phyloP scores from a whole-genome alignment of 2,888 invertebrate species.

The Drosophila merina region DNA sequence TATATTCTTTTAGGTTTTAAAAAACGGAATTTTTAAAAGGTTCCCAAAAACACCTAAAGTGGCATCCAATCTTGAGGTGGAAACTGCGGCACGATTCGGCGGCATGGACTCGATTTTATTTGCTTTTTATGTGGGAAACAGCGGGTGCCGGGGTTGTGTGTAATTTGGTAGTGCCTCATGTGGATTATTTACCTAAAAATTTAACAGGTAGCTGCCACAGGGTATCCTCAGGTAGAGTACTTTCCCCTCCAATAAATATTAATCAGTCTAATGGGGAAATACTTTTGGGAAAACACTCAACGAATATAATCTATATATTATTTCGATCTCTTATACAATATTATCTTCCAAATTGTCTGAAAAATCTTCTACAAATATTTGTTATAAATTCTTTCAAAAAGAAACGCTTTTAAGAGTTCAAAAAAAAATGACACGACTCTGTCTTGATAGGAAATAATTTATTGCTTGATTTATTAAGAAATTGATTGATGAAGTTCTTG shows the following conservation, averaged over 20 bases:
- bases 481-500: slow-evolving; percentile 72
- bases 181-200: slow-evolving; percentile 69
- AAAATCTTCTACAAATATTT: neutral
- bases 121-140: slow-evolving; percentile 37
- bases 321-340: no score
- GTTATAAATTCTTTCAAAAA: neutral
- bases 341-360: no score
- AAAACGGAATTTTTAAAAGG: no score
- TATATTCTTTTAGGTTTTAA: no score
- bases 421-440: slow-evolving; percentile 59
- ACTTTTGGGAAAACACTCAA: neutral
- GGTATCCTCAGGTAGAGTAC: slow-evolving; percentile 1
- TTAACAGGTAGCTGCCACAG: slow-evolving; percentile 66
- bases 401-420: slow-evolving; percentile 5
- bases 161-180: slow-evolving; percentile 55
- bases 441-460: slow-evolving; percentile 69
- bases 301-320: no score
- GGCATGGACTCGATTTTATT: slow-evolving; percentile 43
- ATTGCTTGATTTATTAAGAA: slow-evolving; percentile 69
- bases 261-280: slow-evolving; percentile 24
- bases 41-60: no score
- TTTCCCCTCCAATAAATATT: slow-evolving; percentile 12
- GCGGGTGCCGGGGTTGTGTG: slow-evolving; percentile 31
- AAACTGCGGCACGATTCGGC: no score
- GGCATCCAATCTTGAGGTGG: no score